Evolutionary conservation across 2,797 vertebrate species (phyloP), one percentile per base, ranked within the genome.

Genomic region (Acanthurus lineatus): DNA sequence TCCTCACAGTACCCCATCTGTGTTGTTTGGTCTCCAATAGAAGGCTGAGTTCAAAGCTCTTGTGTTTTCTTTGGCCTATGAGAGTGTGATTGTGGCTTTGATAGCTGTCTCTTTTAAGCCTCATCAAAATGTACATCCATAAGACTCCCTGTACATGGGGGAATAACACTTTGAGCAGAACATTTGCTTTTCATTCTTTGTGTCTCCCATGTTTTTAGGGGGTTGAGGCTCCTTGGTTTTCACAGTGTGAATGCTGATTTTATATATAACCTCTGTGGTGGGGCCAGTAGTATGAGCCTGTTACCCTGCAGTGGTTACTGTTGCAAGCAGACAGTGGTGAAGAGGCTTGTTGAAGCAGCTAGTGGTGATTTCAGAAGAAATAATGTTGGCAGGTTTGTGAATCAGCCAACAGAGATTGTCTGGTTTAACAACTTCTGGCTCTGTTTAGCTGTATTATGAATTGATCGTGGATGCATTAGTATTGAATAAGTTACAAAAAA

Each of bases 181-280:
- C 25, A 56, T 12, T 40, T 25, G 12, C 19, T 9, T 79, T 35
- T 53, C 9, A 20, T 25, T 38, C 28, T 5, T 14, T 1, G 57
- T 47, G 22, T 62, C 19, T 22, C 20, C 49, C 12, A 3, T 60
- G 54, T 58, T 61, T 45, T 77, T 73, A 35, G 32, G 14, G 19
- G 9, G 52, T 72, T 35, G 12, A 35, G n/a, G 65, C 54, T 79
- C 35, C 52, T 66, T 70, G 52, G 85, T 73, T 66, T 65, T 67
- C 69, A 57, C 65, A 61, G 60, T 49, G 35, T 77, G 73, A 63
- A 54, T 57, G 28, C 56, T 58, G 75, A 48, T 71, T 90, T 79
- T 76, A 84, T 76, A 62, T 81, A 57, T 82, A 79, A 77, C 40
- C 60, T 56, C 40, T 52, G 15, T 51, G 32, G 51, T 51, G 20